Evolutionary conservation across 2,113 vertebrate genomes (phyloP), one percentile per base, ranked within the genome.

Genomic region (Heterocephalus glaber): DNA sequence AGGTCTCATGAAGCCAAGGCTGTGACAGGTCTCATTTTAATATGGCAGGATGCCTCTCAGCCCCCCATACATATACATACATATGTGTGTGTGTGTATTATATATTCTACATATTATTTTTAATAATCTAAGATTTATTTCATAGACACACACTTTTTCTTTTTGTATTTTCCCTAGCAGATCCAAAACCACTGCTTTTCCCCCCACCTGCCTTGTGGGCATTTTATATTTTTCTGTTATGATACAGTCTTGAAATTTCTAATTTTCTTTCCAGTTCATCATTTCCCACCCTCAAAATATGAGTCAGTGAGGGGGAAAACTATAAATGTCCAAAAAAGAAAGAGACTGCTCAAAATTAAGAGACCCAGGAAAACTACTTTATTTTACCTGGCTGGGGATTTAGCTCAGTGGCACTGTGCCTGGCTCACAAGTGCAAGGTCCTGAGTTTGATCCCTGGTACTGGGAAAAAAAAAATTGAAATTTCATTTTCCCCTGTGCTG

Each of bases 181-280:
- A 61, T 81, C 41, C 30, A 22, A 68, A 89, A 80, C 33, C 54
- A 41, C 16, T 66, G 28, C 38, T 81, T 70, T 26, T 14, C n/a
- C 49, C 19, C 35, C 68, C 0, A 24, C 56, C 22, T 84, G 28
- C 84, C 49, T 83, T 65, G 11, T 52, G 28, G 70, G 17, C 47
- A 52, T 52, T 85, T 38, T 28, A 0, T 84, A 60, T 88, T 86
- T 94, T 91, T n/a, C 28, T 81, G 30, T 47, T 81, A 16, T 12
- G 35, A 16, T 77, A 60, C 3, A 28, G 30, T 81, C 88, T 68
- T 81, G 72, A 95, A 86, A 88, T 94, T 96, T 93, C 79, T 96
- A 17, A 77, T 63, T 76, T 89, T 80, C 58, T 47, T 96, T 89
- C 54, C 3, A 7, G 58, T 44, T 82, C 20, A 72, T 20, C 20